Evolutionary conservation across 1,140 invertebrate species (phyloP), one percentile per base, ranked within the genome.

Genomic region (Parapsyche elsis): DNA sequence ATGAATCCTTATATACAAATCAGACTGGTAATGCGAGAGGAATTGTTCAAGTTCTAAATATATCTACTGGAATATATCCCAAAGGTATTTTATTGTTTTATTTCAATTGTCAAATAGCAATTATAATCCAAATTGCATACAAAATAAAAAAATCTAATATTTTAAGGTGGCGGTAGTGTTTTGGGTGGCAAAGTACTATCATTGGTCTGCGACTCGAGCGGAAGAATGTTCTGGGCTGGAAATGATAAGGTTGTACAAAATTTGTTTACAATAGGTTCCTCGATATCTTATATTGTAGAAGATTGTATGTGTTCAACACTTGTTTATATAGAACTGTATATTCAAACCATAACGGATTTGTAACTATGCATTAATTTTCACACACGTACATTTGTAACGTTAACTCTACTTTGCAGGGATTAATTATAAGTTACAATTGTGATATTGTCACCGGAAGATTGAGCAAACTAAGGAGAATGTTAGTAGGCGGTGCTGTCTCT

Each of bases 1-100:
- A 53, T 4, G 4, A 53, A 16, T 61, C 59, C 21, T 86, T n/a
- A 75, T 71, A 71, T 75, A 74, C 64, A 24, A 71, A 16, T 46
- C 81, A 94, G 92, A 92, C 93, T 80, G 95, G 95, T 0, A 97
- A 95, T 86, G 92, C 91, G 12, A 91, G 91, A 85, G 94, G 95
- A 44, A 89, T 94, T 85, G 90, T 97, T 1, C 92, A 94, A 86
- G 92, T 96, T 44, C 88, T 96, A 46, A 97, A 97, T 87, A 91
- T 97, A 4, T 97, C 96, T 0, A 97, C 95, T 23, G 96, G 96
- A 81, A 95, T 95, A 83, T 95, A 94, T 86, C 91, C 92, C 0
- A 90, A 92, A 89, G 92, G 92, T 87, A 82, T 38, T 53, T 59
- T 38, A 59, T 61, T 5, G 1, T 38, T 75, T 5, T 53, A 16